Percentiles rank a stretch among this genome's conserved stretches.
phyloP scores from a whole-genome alignment of 2,113 vertebrate genomes.

The Glareola pratincola region DNA sequence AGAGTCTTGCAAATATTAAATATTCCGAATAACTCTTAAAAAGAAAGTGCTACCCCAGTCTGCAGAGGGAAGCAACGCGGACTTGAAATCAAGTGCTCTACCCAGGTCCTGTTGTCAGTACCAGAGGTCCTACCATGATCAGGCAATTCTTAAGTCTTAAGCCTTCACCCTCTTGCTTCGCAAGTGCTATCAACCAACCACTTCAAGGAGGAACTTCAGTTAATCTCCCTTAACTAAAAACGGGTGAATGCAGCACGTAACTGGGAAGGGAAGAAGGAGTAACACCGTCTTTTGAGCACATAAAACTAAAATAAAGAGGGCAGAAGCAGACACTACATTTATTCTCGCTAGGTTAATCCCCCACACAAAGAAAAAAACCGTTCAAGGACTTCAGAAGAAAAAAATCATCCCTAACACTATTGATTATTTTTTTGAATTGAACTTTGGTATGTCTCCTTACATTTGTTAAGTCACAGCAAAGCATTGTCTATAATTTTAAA shows the following conservation, averaged over 20 bases:
- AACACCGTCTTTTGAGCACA: background rate
- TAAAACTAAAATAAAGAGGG: background rate
- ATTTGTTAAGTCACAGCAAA: background rate
- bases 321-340: background rate
- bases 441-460: background rate
- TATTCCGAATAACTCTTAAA: background rate
- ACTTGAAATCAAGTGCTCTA: background rate
- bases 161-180: background rate
- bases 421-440: background rate
- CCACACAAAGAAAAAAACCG: background rate
- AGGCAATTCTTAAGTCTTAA: background rate
- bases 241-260: background rate
- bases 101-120: background rate
- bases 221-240: background rate
- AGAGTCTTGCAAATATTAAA: background rate
- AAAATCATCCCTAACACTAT: background rate
- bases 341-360: background rate
- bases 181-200: background rate
- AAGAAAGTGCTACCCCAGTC: background rate
- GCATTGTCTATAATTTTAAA: background rate
- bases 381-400: background rate
- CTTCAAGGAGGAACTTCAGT: background rate
- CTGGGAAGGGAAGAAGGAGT: background rate
- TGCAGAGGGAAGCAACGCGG: background rate
- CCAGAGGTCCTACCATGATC: background rate